These are phyloP conservation scores for Gastracanthus pulcherrimus DNA, from an alignment of 2,888 invertebrate species.

Conservation along the genomic window DNA sequence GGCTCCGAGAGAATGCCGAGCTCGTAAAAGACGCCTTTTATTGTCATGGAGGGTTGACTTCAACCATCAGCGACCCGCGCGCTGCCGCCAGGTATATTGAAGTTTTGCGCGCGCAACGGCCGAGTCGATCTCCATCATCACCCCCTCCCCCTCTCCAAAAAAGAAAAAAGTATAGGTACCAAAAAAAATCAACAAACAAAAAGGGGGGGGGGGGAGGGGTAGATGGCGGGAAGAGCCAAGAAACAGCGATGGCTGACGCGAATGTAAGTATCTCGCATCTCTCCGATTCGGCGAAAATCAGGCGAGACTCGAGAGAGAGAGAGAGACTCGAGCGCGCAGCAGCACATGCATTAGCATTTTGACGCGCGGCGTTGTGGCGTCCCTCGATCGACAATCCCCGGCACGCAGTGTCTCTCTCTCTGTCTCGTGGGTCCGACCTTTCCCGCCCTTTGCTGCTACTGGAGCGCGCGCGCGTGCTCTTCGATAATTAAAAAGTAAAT, in stretches of 20 bases:
- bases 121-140: too few species aligned
- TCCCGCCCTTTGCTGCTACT: slow-evolving; percentile 50
- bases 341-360: slow-evolving; percentile 39
- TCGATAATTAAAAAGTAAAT: background rate
- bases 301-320: background rate
- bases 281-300: background rate
- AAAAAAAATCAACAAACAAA: background rate
- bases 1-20: background rate
- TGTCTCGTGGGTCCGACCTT: too few species aligned
- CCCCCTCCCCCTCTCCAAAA: too few species aligned
- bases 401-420: too few species aligned
- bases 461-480: slow-evolving; percentile 31
- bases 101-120: too few species aligned
- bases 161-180: background rate
- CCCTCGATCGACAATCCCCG: slow-evolving; percentile 43
- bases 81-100: too few species aligned
- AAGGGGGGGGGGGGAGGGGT: background rate
- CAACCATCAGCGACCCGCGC: slow-evolving; percentile 25
- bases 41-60: slow-evolving; percentile 46
- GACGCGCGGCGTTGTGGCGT: slow-evolving; percentile 39
- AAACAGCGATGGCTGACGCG: background rate
- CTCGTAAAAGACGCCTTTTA: slow-evolving; percentile 43
- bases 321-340: background rate
- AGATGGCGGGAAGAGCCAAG: too few species aligned
- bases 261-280: slow-evolving; percentile 4